These are phyloP conservation scores for Thymallus thymallus DNA, from an alignment of 2,113 vertebrate species.

Conservation along the genomic window DNA sequence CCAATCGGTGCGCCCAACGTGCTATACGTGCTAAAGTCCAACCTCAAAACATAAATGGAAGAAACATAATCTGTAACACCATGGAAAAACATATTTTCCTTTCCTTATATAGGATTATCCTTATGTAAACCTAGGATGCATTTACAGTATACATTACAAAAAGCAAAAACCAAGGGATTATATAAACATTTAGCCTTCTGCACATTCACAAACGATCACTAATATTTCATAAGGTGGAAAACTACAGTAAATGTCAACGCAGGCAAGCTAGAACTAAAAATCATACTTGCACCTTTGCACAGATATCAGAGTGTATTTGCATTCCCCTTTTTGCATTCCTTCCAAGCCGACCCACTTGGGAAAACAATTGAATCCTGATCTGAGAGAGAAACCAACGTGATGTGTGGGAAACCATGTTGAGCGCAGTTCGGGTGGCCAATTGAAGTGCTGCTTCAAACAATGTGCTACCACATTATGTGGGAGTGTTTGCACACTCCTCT, in stretches of 20 bases:
- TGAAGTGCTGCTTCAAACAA: slow-evolving; percentile 71
- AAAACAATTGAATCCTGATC: slow-evolving; percentile 58
- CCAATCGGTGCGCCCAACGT: too few relatives aligned
- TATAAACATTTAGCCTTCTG: slow-evolving; percentile 25
- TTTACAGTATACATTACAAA: neutral
- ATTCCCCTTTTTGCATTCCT: slow-evolving; percentile 11
- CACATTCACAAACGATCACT: slow-evolving; percentile 4
- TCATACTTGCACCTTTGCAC: neutral
- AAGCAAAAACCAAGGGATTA: slow-evolving; percentile 24
- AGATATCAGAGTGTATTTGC: slow-evolving; percentile 34
- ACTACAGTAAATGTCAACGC: slow-evolving; percentile 6
- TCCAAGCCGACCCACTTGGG: slow-evolving; percentile 56
- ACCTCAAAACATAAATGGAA: too few relatives aligned
- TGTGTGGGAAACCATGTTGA: slow-evolving; percentile 63
- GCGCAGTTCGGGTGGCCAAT: slow-evolving; percentile 54
- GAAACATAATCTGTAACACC: too few relatives aligned
- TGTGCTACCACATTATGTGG: slow-evolving; percentile 66
- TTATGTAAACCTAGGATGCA: neutral
- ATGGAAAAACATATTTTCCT: too few relatives aligned
- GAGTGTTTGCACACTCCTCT: slow-evolving; percentile 65
- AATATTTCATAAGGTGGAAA: slow-evolving; percentile 10
- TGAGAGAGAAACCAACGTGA: slow-evolving; percentile 48
- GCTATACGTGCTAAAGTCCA: too few relatives aligned
- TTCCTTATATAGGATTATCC: too few relatives aligned
- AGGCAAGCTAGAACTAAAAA: neutral